These are phyloP conservation scores for Lasioglossum villosulum DNA, from an alignment of 2,888 invertebrate genomes.

Conservation along the genomic window DNA sequence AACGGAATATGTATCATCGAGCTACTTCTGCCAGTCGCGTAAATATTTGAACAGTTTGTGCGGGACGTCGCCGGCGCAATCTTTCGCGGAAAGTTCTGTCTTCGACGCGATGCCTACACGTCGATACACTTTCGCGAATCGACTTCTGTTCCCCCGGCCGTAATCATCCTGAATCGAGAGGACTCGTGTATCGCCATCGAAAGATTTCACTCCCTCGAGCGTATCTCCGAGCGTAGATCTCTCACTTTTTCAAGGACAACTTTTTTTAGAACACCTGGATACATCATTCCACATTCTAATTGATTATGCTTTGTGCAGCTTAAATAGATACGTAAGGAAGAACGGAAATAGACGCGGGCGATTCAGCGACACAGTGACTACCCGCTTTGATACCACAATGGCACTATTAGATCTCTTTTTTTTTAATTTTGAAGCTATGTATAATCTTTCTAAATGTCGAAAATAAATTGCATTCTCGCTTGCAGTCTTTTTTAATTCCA, in stretches of 20 bases:
- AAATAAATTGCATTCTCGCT: too few relatives aligned
- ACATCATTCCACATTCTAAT: not conserved
- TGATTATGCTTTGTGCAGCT: not conserved
- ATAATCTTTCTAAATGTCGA: too few relatives aligned
- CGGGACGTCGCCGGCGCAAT: not conserved
- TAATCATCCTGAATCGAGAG: not conserved
- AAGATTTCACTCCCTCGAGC: not conserved
- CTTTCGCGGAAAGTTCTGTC: constrained; percentile 15
- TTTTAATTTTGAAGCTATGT: too few relatives aligned
- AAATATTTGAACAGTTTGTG: constrained; percentile 33
- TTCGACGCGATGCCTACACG: not conserved
- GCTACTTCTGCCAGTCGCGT: not conserved
- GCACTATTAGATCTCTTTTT: not conserved
- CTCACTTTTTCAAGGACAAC: constrained; percentile 3
- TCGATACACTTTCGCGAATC: not conserved
- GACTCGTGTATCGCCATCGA: not conserved
- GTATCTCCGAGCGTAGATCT: not conserved
- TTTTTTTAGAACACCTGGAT: not conserved
- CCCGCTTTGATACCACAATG: not conserved
- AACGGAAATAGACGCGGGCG: not conserved
- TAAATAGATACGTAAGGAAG: not conserved
- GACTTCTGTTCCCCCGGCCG: not conserved
- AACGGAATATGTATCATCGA: not conserved
- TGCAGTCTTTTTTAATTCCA: too few relatives aligned
- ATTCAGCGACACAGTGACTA: not conserved